A percentile compares a stretch with the other conserved stretches of the same genome.
Conservation (phyloP, 2,797 vertebrate species). For the Rhynchotus rufescens region DNA sequence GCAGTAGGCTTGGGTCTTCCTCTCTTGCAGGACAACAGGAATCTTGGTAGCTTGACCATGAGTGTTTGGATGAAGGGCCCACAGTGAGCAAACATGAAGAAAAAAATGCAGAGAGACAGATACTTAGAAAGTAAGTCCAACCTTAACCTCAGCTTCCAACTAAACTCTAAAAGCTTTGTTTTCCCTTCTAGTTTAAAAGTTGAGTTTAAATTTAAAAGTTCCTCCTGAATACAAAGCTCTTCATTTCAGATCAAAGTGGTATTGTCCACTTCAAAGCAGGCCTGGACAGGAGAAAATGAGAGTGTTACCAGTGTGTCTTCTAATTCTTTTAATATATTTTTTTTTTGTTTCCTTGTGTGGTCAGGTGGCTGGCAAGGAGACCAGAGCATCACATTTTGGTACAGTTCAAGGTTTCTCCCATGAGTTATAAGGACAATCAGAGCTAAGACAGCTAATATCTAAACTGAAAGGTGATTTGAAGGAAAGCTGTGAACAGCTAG, state of each 20-base stretch:
- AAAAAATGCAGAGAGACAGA: not conserved
- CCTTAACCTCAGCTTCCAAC: not conserved
- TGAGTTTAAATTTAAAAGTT: not conserved
- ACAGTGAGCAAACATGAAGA: not conserved
- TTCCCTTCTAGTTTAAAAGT: not conserved
- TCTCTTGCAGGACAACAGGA: not conserved
- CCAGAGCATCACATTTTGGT: not conserved
- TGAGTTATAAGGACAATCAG: not conserved
- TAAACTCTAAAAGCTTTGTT: not conserved
- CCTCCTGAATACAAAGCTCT: not conserved
- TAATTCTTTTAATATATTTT: not conserved
- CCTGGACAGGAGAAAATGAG: not conserved
- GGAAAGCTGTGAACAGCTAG: too few species aligned
- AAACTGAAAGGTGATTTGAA: too few species aligned
- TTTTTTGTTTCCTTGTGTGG: not conserved
- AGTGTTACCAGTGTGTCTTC: not conserved
- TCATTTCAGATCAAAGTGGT: not conserved
- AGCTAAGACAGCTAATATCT: not conserved
- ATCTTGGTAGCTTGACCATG: not conserved
- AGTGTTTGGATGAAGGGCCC: not conserved
- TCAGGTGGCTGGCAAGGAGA: rapidly evolving
- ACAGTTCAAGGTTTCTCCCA: not conserved
- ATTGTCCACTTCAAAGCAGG: not conserved
- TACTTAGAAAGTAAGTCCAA: not conserved
- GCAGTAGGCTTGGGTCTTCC: not conserved